phyloP scores from a whole-genome alignment of 2,888 invertebrate genomes.

The Leptothorax acervorum region DNA sequence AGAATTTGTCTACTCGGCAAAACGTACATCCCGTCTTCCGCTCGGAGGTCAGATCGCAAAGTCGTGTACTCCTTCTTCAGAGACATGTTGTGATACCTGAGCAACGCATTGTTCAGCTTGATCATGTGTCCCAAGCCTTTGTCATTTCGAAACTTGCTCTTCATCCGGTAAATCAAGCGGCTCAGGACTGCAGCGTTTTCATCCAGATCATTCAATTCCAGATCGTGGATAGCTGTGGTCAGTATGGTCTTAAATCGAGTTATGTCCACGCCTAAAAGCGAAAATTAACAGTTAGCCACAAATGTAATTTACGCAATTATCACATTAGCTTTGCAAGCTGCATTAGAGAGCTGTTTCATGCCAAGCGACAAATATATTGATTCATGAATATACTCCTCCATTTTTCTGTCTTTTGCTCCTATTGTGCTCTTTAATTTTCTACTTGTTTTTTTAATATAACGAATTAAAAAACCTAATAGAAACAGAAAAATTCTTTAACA shows the following conservation, averaged over 20 bases:
- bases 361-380: neutral
- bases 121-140: slow-evolving; percentile 87
- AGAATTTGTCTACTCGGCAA: slow-evolving; percentile 88
- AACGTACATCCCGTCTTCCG: slow-evolving; percentile 79
- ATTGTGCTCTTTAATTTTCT: neutral
- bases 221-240: slow-evolving; percentile 72
- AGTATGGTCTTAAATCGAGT: slow-evolving; percentile 66
- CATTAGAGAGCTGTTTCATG: neutral
- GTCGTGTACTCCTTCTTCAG: slow-evolving; percentile 85
- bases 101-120: slow-evolving; percentile 87
- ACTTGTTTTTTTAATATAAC: neutral
- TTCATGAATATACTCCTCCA: neutral
- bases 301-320: neutral
- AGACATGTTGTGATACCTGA: slow-evolving; percentile 86
- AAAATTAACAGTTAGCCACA: neutral
- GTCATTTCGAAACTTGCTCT: slow-evolving; percentile 88
- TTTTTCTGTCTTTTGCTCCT: neutral
- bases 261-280: slow-evolving; percentile 68
- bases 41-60: slow-evolving; percentile 73
- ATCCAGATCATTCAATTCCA: slow-evolving; percentile 86
- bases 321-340: neutral
- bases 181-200: slow-evolving; percentile 87
- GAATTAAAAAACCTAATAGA: too few species aligned
- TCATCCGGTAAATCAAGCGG: slow-evolving; percentile 87
- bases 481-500: too few species aligned